A percentile compares a stretch with the other conserved stretches of the same genome.
phyloP scores from a whole-genome alignment of 2,888 invertebrate genomes.

The Lasioglossum villosulum region DNA sequence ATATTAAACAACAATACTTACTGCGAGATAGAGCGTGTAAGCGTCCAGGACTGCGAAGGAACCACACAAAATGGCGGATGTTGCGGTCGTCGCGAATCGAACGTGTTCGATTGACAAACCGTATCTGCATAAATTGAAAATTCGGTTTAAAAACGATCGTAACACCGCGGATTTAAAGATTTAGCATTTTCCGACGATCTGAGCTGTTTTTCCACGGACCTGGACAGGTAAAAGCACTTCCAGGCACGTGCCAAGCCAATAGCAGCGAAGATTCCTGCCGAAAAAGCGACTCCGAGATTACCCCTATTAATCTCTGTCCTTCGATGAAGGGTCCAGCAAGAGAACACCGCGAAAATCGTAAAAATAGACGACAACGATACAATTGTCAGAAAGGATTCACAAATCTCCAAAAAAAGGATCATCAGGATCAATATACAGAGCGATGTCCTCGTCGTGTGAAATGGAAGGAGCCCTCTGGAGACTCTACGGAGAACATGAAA shows the following conservation, averaged over 20 bases:
- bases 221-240: conserved; percentile 71
- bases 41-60: conserved; percentile 78
- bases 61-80: conserved; percentile 72
- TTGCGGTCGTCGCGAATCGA: conserved; percentile 71
- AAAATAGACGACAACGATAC: conserved; percentile 70
- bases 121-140: conserved; percentile 60
- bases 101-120: conserved; percentile 72
- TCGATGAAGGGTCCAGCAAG: conserved; percentile 78
- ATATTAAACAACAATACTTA: conserved; percentile 56
- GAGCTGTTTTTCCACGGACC: conserved; percentile 57
- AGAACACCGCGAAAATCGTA: conserved; percentile 71
- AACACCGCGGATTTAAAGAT: too few relatives aligned
- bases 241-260: conserved; percentile 70
- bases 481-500: conserved; percentile 44
- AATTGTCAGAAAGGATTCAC: conserved; percentile 70
- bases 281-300: conserved; percentile 58
- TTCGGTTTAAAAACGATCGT: not conserved
- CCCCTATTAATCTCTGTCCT: conserved; percentile 73
- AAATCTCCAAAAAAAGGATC: conserved; percentile 72
- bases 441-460: conserved; percentile 72
- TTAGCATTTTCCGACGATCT: too few relatives aligned
- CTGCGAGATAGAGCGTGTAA: conserved; percentile 77
- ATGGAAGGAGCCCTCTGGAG: conserved; percentile 66
- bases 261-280: conserved; percentile 71
- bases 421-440: conserved; percentile 66